These are phyloP conservation scores for Tor tambroides DNA, from an alignment of 2,113 vertebrate genomes.

Conservation along the genomic window DNA sequence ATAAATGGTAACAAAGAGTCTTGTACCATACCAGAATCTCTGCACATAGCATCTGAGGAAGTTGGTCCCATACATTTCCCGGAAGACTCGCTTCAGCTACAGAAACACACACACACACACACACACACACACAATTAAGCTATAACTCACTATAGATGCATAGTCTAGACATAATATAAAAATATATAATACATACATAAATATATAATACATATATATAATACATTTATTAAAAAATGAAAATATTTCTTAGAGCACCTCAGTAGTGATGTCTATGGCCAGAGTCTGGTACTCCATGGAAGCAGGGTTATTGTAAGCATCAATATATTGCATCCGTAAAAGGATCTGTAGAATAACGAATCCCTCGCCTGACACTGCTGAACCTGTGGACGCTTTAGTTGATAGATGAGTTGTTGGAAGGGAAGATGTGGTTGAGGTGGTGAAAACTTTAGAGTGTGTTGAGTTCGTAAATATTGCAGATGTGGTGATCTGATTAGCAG, in stretches of 20 bases:
- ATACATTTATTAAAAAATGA: not conserved
- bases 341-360: not conserved
- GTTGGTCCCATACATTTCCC: not conserved
- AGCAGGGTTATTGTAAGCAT: slow-evolving; percentile 10
- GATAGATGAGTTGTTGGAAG: not conserved
- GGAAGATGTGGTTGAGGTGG: not conserved
- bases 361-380: not conserved
- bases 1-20: not conserved
- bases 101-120: not conserved
- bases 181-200: no score
- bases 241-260: not conserved
- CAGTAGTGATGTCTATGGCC: not conserved
- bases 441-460: not conserved
- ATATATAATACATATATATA: no score
- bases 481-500: not conserved
- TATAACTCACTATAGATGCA: not conserved
- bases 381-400: not conserved
- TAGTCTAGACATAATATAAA: not conserved
- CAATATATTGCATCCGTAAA: not conserved
- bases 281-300: not conserved
- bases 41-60: not conserved
- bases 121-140: not conserved
- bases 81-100: not conserved
- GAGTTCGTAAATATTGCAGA: not conserved
- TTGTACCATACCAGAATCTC: not conserved